A percentile compares a stretch with the other conserved stretches of the same genome.
phyloP scores from a whole-genome alignment of 2,888 invertebrate species.

The Melangyna quadrimaculata region DNA sequence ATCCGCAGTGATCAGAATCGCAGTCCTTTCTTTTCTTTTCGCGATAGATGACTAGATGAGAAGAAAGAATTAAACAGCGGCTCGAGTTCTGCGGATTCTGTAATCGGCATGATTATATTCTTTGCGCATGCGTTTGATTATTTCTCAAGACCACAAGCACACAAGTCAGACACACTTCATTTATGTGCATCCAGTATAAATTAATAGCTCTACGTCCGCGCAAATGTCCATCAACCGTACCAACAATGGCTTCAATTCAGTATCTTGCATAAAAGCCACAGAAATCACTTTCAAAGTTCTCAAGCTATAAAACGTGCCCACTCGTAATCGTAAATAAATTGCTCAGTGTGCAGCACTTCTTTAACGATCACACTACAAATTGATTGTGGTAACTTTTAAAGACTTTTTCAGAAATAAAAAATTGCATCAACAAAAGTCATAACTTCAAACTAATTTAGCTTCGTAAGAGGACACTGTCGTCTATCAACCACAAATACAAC shows the following conservation, averaged over 20 bases:
- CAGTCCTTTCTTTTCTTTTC: no score
- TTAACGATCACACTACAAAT: neutral
- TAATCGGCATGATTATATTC: no score
- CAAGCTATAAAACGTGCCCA: neutral
- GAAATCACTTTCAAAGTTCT: neutral
- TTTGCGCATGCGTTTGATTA: neutral
- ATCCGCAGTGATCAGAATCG: no score
- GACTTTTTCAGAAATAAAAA: neutral
- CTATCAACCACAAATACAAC: neutral
- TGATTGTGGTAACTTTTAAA: neutral
- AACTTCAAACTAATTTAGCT: neutral
- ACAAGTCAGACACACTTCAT: neutral
- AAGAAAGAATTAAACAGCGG: no score
- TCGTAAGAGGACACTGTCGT: neutral
- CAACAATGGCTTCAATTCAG: neutral
- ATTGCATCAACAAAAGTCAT: neutral
- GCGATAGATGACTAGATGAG: no score
- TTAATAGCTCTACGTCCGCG: neutral
- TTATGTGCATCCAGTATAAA: neutral
- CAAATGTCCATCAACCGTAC: neutral
- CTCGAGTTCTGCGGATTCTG: no score
- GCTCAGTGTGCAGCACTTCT: neutral
- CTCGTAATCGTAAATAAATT: neutral
- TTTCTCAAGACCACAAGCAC: neutral
- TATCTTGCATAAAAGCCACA: neutral